phyloP scores from a whole-genome alignment of 1,140 invertebrate genomes.

The Nilaparvata lugens region DNA sequence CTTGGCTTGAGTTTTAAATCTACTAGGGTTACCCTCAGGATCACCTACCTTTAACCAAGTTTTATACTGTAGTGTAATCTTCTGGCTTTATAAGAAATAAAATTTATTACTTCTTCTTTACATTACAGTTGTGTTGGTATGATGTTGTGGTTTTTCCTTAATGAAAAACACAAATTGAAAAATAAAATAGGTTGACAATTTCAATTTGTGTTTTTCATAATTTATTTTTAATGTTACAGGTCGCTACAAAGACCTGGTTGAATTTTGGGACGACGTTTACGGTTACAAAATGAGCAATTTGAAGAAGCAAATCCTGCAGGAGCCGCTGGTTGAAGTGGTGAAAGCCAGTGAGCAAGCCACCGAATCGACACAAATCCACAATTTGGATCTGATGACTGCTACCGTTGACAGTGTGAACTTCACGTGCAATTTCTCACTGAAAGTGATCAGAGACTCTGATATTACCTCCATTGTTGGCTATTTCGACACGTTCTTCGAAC shows the following conservation, averaged over 20 bases:
- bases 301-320: constrained; percentile 76
- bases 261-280: constrained; percentile 95
- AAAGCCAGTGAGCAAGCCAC: constrained; percentile 69
- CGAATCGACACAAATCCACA: constrained; percentile 49
- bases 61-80: too few species aligned
- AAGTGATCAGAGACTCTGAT: constrained; percentile 55
- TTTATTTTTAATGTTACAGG: constrained; percentile 39
- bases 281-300: constrained; percentile 95
- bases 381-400: constrained; percentile 75
- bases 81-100: too few species aligned
- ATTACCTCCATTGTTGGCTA: constrained; percentile 86
- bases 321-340: constrained; percentile 83
- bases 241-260: constrained; percentile 60
- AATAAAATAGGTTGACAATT: too few species aligned
- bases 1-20: too few species aligned
- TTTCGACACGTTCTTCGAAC: constrained; percentile 84
- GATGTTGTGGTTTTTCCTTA: too few species aligned
- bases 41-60: too few species aligned
- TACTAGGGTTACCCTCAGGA: too few species aligned
- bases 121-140: too few species aligned
- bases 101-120: too few species aligned
- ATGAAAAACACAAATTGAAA: too few species aligned
- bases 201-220: too few species aligned
- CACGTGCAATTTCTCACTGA: constrained; percentile 63
- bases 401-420: constrained; percentile 73